Evolutionary conservation across 1,140 invertebrate genomes (phyloP).

Genomic region (Theocolax elegans): DNA sequence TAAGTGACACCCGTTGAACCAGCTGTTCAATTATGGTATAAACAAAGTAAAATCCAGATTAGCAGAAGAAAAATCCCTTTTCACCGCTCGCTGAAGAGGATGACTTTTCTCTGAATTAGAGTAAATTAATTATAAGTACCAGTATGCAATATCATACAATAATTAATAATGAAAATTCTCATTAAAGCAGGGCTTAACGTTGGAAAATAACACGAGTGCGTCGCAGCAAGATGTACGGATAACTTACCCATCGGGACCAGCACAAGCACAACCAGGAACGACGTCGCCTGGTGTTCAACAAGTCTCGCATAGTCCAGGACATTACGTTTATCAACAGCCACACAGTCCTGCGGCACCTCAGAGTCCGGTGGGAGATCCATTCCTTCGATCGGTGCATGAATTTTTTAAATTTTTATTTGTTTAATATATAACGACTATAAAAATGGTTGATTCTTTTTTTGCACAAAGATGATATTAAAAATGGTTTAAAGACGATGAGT

Average conservation of each 20-base stretch:
- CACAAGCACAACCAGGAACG: conserved; percentile 40
- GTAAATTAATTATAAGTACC: background rate
- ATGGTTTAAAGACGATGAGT: too few relatives aligned
- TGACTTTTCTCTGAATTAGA: background rate
- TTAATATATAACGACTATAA: too few relatives aligned
- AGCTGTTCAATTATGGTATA: background rate
- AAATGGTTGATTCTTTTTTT: too few relatives aligned
- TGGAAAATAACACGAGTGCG: conserved; percentile 72
- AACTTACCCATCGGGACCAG: conserved; percentile 61
- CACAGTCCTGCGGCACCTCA: conserved; percentile 61
- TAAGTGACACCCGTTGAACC: too few relatives aligned
- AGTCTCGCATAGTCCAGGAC: conserved; percentile 58
- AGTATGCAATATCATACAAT: too few relatives aligned
- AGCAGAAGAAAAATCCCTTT: background rate
- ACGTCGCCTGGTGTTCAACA: conserved; percentile 51
- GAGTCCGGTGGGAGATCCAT: conserved; percentile 60
- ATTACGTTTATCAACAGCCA: conserved; percentile 62
- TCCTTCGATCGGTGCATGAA: too few relatives aligned
- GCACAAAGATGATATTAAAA: too few relatives aligned
- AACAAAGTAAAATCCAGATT: background rate
- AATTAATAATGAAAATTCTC: conserved; percentile 7
- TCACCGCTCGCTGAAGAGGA: background rate
- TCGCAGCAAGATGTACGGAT: conserved; percentile 63
- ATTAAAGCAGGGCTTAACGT: conserved; percentile 69
- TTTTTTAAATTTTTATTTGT: too few relatives aligned